phyloP scores from a whole-genome alignment of 2,888 invertebrate species.

The Lathronympha strigana region DNA sequence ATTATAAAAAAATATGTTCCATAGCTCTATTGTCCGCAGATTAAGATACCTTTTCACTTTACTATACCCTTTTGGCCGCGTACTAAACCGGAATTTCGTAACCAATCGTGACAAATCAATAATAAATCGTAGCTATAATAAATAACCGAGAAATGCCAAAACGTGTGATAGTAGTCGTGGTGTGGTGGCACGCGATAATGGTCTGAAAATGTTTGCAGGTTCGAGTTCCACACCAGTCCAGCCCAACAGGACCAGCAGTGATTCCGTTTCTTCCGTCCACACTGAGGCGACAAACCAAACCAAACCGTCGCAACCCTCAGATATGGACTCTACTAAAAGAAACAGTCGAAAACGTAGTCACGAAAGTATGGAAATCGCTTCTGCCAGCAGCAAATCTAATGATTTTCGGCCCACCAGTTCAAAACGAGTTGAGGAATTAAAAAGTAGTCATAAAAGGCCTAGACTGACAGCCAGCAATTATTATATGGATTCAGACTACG shows the following conservation, averaged over 20 bases:
- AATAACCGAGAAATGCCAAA: too few species aligned
- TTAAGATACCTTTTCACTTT: too few species aligned
- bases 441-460: conserved; percentile 60
- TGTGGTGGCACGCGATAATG: neutral
- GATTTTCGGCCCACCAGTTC: conserved; percentile 62
- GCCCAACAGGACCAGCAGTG: conserved; percentile 75
- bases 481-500: conserved; percentile 69
- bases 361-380: conserved; percentile 66
- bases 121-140: too few species aligned
- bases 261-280: conserved; percentile 76
- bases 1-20: too few species aligned
- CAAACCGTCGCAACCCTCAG: conserved; percentile 61
- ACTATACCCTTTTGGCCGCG: too few species aligned
- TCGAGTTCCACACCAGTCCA: conserved; percentile 62
- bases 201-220: conserved; percentile 55
- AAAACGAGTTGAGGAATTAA: conserved; percentile 69
- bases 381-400: conserved; percentile 63
- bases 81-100: too few species aligned
- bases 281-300: conserved; percentile 69
- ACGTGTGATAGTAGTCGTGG: too few species aligned
- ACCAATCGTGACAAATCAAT: too few species aligned
- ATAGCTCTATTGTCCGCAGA: too few species aligned
- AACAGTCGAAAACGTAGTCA: conserved; percentile 68
- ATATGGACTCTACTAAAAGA: conserved; percentile 54
- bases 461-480: conserved; percentile 55